Evolutionary conservation across 2,113 vertebrate genomes (phyloP).

Genomic region (Strigops habroptila): DNA sequence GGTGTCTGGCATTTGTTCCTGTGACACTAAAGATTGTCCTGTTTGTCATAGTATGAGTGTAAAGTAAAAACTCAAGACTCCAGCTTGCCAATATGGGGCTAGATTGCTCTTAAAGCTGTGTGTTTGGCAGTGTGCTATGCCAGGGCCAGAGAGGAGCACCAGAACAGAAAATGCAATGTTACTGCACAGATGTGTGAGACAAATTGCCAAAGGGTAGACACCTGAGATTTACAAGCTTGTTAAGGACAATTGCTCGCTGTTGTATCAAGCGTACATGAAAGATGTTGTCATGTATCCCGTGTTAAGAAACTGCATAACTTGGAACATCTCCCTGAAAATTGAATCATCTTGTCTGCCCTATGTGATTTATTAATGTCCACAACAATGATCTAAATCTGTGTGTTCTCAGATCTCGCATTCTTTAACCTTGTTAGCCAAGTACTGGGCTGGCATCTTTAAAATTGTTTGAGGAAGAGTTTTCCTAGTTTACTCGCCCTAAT

Average conservation of each 20-base stretch:
- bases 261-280: not conserved
- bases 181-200: not conserved
- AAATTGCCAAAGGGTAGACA: not conserved
- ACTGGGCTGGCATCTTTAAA: not conserved
- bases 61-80: not conserved
- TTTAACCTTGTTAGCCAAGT: not conserved
- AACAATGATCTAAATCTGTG: accelerated
- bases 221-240: not conserved
- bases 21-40: accelerated
- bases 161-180: not conserved
- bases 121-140: not conserved
- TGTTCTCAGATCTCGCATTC: not conserved
- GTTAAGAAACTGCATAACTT: not conserved
- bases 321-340: not conserved
- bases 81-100: not conserved
- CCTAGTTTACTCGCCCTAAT: not conserved
- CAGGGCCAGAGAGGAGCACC: not conserved
- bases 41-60: not conserved
- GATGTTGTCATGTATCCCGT: not conserved
- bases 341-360: not conserved
- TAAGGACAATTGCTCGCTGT: not conserved
- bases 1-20: not conserved
- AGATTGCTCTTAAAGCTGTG: not conserved
- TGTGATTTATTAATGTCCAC: not conserved
- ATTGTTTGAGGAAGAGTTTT: not conserved